Percentiles rank a stretch among this genome's conserved stretches.
phyloP scores from a whole-genome alignment of 2,797 vertebrate species.

The Triplophysa bombifrons region DNA sequence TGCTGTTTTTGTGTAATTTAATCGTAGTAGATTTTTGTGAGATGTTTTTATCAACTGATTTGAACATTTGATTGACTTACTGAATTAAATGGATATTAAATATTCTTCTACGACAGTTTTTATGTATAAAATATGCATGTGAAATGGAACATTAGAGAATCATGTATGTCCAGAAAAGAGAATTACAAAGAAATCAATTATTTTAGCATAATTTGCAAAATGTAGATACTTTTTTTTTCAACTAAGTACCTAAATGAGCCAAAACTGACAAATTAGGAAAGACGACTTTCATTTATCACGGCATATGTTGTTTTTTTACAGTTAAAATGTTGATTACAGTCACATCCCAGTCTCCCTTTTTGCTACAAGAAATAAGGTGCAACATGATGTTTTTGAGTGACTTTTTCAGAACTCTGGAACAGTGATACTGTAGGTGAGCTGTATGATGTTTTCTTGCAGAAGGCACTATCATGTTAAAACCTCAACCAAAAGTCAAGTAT shows the following conservation, averaged over 20 bases:
- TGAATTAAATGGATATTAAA: no score
- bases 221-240: background rate
- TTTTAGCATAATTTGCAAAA: background rate
- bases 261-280: slow-evolving; percentile 15
- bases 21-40: no score
- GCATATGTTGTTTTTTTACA: slow-evolving; percentile 10
- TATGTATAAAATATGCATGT: no score
- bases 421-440: background rate
- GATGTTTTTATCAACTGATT: no score
- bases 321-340: slow-evolving; percentile 32
- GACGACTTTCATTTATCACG: slow-evolving; percentile 8
- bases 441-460: background rate
- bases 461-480: background rate
- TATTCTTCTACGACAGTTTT: no score
- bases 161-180: no score
- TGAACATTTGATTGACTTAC: no score
- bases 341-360: slow-evolving; percentile 16
- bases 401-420: background rate
- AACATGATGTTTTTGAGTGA: background rate
- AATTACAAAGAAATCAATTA: no score
- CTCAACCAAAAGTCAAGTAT: background rate
- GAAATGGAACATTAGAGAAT: no score
- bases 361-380: background rate
- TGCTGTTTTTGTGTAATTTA: no score
- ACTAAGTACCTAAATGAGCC: background rate